Percentiles rank a stretch among this genome's conserved stretches.
phyloP scores from a whole-genome alignment of 2,113 vertebrate genomes.

The Peromyscus leucopus region DNA sequence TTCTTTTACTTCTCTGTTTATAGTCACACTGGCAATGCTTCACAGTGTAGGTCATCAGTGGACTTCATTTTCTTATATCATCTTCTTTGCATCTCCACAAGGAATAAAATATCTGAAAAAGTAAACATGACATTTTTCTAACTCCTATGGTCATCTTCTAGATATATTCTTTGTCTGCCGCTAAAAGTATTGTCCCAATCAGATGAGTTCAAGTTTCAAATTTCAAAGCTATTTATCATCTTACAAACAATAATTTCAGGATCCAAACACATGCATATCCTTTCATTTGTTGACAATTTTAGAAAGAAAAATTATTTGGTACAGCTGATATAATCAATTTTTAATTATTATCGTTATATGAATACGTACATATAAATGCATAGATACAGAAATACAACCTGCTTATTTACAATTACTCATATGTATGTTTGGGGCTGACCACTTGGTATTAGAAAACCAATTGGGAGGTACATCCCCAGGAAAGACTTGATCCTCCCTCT shows the following conservation, averaged over 20 bases:
- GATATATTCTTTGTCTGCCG: conserved; percentile 32
- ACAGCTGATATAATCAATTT: not conserved
- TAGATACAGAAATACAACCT: too few species aligned
- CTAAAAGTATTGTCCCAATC: not conserved
- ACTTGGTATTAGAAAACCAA: too few species aligned
- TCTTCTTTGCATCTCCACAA: conserved; percentile 44
- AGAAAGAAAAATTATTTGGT: conserved; percentile 27
- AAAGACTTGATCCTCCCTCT: too few species aligned
- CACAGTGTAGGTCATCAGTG: conserved; percentile 7
- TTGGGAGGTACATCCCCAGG: too few species aligned
- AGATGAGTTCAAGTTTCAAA: conserved; percentile 31
- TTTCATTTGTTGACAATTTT: conserved; percentile 50
- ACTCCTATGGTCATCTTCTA: not conserved
- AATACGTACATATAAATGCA: too few species aligned
- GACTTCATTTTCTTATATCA: conserved; percentile 44
- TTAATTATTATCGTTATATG: not conserved
- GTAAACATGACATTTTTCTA: conserved; percentile 50
- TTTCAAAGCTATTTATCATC: conserved; percentile 14
- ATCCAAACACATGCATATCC: not conserved
- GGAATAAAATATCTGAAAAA: conserved; percentile 21
- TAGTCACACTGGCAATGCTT: conserved; percentile 4
- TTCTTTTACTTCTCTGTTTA: conserved; percentile 44
- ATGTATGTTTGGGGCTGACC: too few species aligned
- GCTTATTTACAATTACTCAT: too few species aligned
- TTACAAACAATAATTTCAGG: not conserved